phyloP scores from a whole-genome alignment of 2,113 vertebrate species.

The Chitala chitala region DNA sequence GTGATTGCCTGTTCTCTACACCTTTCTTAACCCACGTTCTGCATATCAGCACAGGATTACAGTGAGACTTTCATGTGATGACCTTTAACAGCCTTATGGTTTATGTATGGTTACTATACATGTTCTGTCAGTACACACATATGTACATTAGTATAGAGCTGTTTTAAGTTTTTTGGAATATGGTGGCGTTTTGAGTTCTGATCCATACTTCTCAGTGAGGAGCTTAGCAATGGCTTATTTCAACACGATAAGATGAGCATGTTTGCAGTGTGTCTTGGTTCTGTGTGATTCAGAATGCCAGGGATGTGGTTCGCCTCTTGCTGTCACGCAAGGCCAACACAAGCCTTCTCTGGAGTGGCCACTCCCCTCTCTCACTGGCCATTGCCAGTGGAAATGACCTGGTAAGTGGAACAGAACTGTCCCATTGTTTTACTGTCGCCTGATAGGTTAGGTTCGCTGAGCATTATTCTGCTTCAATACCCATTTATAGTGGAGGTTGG shows the following conservation, averaged over 20 bases:
- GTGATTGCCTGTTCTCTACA: no score
- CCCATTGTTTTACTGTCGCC: neutral
- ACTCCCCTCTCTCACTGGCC: conserved; percentile 79
- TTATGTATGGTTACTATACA: no score
- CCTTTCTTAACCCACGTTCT: no score
- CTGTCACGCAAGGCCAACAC: conserved; percentile 67
- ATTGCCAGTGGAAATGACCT: conserved; percentile 75
- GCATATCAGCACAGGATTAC: no score
- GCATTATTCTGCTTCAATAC: no score
- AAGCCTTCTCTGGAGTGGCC: conserved; percentile 74
- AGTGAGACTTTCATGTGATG: no score
- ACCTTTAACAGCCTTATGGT: neutral
- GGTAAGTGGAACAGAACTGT: conserved; percentile 51
- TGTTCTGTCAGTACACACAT: no score
- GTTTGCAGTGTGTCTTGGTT: no score
- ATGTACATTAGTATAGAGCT: no score
- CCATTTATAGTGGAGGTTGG: neutral
- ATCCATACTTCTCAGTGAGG: neutral
- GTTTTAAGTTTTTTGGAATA: no score
- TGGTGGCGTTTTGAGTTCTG: no score
- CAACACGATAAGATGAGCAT: neutral
- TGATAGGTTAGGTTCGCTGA: no score
- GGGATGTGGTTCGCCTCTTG: conserved; percentile 64
- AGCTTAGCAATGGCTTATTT: neutral
- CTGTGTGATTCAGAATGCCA: conserved; percentile 54